Evolutionary conservation across 2,888 invertebrate genomes (phyloP), one percentile per base, ranked within the genome.

Genomic region (Apodemia mormo): DNA sequence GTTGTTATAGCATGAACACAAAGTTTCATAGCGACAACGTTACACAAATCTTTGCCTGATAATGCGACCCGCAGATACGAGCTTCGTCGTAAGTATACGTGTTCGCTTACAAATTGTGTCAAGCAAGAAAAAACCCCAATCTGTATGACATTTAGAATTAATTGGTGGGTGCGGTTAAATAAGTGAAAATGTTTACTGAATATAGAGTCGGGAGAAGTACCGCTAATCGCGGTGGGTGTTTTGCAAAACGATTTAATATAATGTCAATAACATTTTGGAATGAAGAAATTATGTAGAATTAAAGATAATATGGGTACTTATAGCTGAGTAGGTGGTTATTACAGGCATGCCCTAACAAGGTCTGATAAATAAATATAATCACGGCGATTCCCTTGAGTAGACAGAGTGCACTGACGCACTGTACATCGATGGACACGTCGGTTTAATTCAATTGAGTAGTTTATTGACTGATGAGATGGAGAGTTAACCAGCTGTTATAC

Each of bases 111-210:
- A 73, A 79, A 79, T 79, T 80, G 74, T 71, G 73, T 71, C 77
- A 76, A 75, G 76, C 75, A 73, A 75, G 76, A 79, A 78, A 72
- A 65, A 72, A 75, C 70, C 76, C 85, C 85, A 85, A 84, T 82
- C 84, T 83, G 78, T 86, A 85, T 88, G 87, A 90, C 90, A 91
- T 90, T 91, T 91, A 87, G 88, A 88, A 88, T 86, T 87, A 89
- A 89, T 89, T 86, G 84, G 79, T 80, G 82, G 88, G 87, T 84
- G 85, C 84, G 85, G 82, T 77, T 76, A 76, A 75, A 78, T 80
- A 81, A 82, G 85, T 81, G 86, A 82, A 86, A 87, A 88, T 87
- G 83, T 84, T 83, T 83, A 77, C 79, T 80, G 80, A 77, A 79
- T 81, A 82, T 79, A 76, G 75, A 69, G 78, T 77, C 76, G 80